Evolutionary conservation across 2,888 invertebrate species (phyloP), one percentile per base, ranked within the genome.

Genomic region (Chesias legatella): DNA sequence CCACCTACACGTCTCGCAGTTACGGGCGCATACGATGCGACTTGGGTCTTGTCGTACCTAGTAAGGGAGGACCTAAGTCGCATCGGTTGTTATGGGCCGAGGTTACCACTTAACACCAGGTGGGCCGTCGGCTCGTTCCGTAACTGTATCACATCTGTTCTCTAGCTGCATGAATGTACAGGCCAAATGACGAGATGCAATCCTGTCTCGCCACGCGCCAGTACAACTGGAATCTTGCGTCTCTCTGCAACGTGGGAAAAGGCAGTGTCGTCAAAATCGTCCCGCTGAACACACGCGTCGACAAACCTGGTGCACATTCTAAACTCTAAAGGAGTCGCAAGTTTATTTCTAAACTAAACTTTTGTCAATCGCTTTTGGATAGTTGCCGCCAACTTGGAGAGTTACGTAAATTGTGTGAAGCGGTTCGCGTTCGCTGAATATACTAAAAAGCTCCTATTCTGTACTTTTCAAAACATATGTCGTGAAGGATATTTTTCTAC

Each of bases 261-360:
- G 63, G 54, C 74, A 84, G 85, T 82, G 56, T 68, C 57, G 60
- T 62, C 53, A 60, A 62, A 68, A 65, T 51, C 64, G 61, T 63
- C 65, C 67, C 45, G 49, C 57, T 54, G 58, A 53, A 53, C 73
- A 73, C 69, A 65, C 77, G 81, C 56, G 53, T 51, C 59, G 60
- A 48, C 54, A 55, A 56, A 61, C 60, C 61, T 68, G 63, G 56
- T 67, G 58, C 60, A 54, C 59, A 63, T 48, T 25, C 63, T 62
- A 63, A 2, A 17, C 2, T 3, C 58, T 51, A 69, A 73, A 77
- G 72, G 76, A 74, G 76, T 67, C 64, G 56, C 52, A 58, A 50
- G 73, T 69, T 77, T 84, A 84, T 85, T 85, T 82, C 67, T 58
- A 68, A 75, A 71, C 24, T 44, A 43, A 51, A 60, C 63, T 79